phyloP scores from a whole-genome alignment of 2,113 vertebrate species.

The Tretioscincus oriximinensis region DNA sequence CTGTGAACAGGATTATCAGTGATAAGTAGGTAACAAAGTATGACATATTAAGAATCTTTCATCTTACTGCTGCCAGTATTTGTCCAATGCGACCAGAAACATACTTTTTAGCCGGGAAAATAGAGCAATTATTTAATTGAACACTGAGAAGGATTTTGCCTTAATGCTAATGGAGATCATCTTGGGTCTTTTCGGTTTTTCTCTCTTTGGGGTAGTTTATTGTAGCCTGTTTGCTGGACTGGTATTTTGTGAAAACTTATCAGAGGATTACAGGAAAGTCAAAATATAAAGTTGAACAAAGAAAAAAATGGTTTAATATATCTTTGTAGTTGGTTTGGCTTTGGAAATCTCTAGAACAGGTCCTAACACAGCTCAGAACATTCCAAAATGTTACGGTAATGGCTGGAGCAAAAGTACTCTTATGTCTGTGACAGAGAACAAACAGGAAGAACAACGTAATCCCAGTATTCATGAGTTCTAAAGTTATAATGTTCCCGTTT shows the following conservation, averaged over 20 bases:
- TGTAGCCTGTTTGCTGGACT: too few species aligned
- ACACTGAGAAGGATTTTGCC: not conserved
- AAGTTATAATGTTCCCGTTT: not conserved
- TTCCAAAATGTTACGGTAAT: not conserved
- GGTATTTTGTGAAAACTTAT: not conserved
- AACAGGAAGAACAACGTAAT: not conserved
- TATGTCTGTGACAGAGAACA: not conserved
- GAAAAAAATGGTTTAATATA: not conserved
- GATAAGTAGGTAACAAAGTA: conserved; percentile 7
- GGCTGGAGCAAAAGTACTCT: not conserved
- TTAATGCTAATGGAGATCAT: not conserved
- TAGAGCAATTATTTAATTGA: not conserved
- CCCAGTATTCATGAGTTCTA: not conserved
- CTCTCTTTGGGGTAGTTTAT: not conserved
- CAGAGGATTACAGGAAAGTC: not conserved
- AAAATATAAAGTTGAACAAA: not conserved
- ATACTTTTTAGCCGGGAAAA: not conserved
- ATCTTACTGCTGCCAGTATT: conserved; percentile 46
- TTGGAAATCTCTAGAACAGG: not conserved
- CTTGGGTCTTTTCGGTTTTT: not conserved
- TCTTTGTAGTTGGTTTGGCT: not conserved
- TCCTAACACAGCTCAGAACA: not conserved
- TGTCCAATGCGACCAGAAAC: conserved; percentile 19
- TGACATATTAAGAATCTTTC: conserved; percentile 47
- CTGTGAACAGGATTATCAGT: conserved; percentile 24